Evolutionary conservation across 2,888 invertebrate genomes (phyloP), one percentile per base, ranked within the genome.

Genomic region (Synergus gifuensis): DNA sequence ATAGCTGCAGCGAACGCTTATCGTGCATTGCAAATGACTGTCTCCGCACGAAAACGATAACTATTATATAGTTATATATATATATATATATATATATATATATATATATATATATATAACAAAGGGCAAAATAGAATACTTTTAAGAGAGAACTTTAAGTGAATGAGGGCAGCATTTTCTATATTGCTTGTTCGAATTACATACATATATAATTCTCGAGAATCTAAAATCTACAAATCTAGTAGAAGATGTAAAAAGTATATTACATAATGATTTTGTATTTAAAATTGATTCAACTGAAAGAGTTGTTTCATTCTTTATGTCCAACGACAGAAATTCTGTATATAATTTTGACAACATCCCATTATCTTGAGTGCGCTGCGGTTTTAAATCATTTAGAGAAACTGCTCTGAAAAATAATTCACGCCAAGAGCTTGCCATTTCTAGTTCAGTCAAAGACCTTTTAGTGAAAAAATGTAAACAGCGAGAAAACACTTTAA

Each of bases 291-390:
- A 14, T 49, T 49, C 4, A 16, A 5, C 14, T 14, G 5, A 7
- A 46, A 49, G 4, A 16, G 14, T 49, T 16, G 5, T 49, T 49
- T 5, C 12, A 49, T 1, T 14, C 14, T 49, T 4, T 14, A 49
- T 16, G 0, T 49, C 14, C 49, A 16, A 44, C n/a, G n/a, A n/a
- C 5, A 42, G 18, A 66, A 67, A 67, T 12, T 11, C 22, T 8
- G 12, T 67, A 14, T 8, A 46, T 22, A 69, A 49, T 69, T 69
- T 69, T 69, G 46, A 49, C 69, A 49, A 14, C 9, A 49, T 46
- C 16, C 46, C 49, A 69, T 69, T 69, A 69, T 16, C 69, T 49
- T 49, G 28, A 69, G 69, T 69, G 69, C 49, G 14, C 28, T 22
- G 46, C 49, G 7, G 49, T 49, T 69, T 49, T 49, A 69, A 69